phyloP scores from a whole-genome alignment of 2,113 vertebrate genomes.

The Semnornis frantzii region DNA sequence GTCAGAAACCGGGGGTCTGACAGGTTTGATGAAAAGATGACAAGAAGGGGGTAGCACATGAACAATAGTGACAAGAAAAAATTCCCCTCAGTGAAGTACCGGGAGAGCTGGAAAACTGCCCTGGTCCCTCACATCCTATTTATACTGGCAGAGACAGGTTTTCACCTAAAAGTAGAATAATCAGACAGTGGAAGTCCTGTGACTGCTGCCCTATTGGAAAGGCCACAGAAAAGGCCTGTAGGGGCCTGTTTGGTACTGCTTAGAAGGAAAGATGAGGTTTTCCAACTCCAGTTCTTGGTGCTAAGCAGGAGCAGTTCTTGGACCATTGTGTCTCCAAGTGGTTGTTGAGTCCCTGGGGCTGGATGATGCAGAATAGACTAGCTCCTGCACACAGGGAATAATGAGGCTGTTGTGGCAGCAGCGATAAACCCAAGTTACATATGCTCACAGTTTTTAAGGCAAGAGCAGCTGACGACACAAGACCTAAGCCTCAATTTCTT shows the following conservation, averaged over 20 bases:
- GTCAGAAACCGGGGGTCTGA: neutral
- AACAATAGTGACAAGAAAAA: neutral
- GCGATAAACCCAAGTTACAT: neutral
- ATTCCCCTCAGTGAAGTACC: neutral
- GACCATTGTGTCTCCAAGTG: rapidly evolving
- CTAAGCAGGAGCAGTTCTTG: neutral
- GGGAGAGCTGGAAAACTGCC: neutral
- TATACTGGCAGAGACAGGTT: neutral
- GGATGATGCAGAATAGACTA: neutral
- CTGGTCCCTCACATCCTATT: neutral
- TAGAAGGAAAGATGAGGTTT: neutral
- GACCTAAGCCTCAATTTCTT: neutral
- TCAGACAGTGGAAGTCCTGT: neutral
- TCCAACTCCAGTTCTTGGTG: neutral
- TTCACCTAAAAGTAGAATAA: neutral
- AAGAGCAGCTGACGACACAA: neutral
- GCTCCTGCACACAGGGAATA: neutral
- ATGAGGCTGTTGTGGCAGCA: neutral
- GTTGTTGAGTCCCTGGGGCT: rapidly evolving
- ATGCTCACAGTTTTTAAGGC: neutral
- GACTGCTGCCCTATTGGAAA: neutral
- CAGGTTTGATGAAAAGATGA: neutral
- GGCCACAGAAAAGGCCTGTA: neutral
- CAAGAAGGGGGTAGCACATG: neutral
- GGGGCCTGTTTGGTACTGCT: neutral